Conservation (phyloP, 2,113 vertebrate species). For the Australoheros scitulus region DNA sequence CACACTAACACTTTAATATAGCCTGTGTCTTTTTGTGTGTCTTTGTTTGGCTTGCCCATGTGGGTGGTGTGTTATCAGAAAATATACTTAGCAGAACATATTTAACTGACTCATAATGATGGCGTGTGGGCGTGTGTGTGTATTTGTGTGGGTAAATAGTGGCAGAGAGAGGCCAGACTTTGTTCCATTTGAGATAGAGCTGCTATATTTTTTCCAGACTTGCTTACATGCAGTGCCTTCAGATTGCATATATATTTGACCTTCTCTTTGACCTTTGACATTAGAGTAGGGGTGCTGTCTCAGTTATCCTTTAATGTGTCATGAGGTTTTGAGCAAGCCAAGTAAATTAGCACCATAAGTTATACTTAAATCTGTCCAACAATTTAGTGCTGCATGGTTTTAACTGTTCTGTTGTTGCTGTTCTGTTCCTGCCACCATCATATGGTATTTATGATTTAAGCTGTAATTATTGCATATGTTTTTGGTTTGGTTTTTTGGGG, state of each 20-base stretch:
- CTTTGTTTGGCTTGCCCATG: conserved; percentile 47
- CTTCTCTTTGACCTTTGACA: neutral
- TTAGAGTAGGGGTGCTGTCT: neutral
- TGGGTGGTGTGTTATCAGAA: conserved; percentile 56
- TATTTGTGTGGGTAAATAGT: conserved; percentile 28
- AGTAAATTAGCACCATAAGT: neutral
- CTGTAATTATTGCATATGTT: too few relatives aligned
- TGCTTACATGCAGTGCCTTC: neutral
- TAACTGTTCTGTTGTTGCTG: neutral
- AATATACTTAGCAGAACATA: conserved; percentile 54
- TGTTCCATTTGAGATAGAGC: conserved; percentile 32
- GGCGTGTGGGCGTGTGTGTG: conserved; percentile 26
- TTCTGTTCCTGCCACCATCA: neutral
- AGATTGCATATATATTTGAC: neutral
- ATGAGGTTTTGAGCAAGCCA: neutral
- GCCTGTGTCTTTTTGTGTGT: conserved; percentile 3
- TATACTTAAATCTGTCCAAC: neutral
- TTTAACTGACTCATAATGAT: conserved; percentile 64
- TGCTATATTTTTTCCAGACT: conserved; percentile 30
- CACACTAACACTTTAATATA: conserved; percentile 30
- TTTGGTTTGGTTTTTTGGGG: too few relatives aligned
- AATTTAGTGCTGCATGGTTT: neutral
- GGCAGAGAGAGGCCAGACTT: conserved; percentile 22
- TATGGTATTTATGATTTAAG: too few relatives aligned
- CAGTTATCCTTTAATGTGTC: neutral